Evolutionary conservation across 2,113 vertebrate genomes (phyloP).

Genomic region (Galbula dea): DNA sequence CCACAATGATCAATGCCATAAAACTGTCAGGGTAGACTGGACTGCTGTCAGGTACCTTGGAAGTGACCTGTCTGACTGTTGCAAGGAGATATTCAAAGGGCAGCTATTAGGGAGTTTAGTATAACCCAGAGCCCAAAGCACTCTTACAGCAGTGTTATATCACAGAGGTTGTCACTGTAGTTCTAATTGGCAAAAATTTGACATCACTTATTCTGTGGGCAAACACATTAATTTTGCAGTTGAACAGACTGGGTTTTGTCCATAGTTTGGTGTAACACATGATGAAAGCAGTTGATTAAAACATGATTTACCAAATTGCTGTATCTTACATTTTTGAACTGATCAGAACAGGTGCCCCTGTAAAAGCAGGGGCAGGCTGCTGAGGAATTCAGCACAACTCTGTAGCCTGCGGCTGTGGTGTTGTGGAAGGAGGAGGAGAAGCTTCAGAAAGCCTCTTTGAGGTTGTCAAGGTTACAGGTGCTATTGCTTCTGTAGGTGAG

Average conservation of each 20-base stretch:
- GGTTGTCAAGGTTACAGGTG: conserved; percentile 26
- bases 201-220: background rate
- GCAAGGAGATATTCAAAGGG: background rate
- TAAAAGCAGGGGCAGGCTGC: background rate
- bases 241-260: background rate
- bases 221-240: background rate
- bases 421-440: background rate
- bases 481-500: background rate
- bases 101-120: background rate
- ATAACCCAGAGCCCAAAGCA: background rate
- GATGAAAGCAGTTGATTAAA: background rate
- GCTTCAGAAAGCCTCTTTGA: background rate
- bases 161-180: background rate
- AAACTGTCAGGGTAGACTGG: background rate
- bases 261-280: background rate
- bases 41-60: background rate
- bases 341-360: background rate
- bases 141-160: background rate
- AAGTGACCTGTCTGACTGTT: background rate
- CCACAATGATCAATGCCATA: background rate
- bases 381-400: background rate
- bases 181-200: background rate
- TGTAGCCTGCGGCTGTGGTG: background rate
- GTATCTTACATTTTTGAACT: background rate
- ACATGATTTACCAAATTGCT: background rate